Base-by-base conservation (phyloP, 2,888 invertebrate genomes). In the Brenthis hecate region DNA sequence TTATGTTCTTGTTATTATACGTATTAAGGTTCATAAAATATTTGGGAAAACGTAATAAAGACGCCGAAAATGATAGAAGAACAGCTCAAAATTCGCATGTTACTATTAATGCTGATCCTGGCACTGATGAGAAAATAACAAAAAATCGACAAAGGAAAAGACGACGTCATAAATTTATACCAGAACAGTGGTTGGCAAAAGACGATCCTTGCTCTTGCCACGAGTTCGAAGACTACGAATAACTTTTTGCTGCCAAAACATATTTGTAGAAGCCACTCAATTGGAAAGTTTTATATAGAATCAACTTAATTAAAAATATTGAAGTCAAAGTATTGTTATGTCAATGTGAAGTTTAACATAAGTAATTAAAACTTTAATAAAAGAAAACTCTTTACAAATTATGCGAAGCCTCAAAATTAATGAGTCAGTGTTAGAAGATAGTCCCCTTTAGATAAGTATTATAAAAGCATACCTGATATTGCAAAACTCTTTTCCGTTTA, bases 101-200 rank as follows among this genome's bases (percentile, higher is more conserved):
- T 14, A 32, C 51, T 23, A 32, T 63, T 2, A 61, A 28, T 56
- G 14, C 50, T 14, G 19, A 63, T 53, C 68, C 48, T 55, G 62
- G 50, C 6, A 69, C 50, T 11, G 73, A 73, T 47, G 80, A 78
- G 0, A 74, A 76, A 3, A 79, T 71, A 68, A 77, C 76, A 48
- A 48, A 54, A 14, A 81, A 77, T 61, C 80, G 76, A 58, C 74
- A 78, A 32, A 80, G 78, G 63, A 77, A 80, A 53, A 77, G 77
- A 56, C 80, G 80, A 6, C 78, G 81, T 57, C 76, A 79, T 23
- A 80, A 77, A 60, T 77, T 68, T 56, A 57, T 70, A 23, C 61
- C 81, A 5, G 85, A 85, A 66, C 78, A 83, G 64, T 82, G 83
- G 80, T 57, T 73, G 0, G 78, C 82, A 66, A 69, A 68, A 65